Percentiles rank a stretch among this genome's conserved stretches.
These are phyloP conservation scores for Siphamia tubifer DNA, from an alignment of 2,113 vertebrate species.

Conservation along the genomic window DNA sequence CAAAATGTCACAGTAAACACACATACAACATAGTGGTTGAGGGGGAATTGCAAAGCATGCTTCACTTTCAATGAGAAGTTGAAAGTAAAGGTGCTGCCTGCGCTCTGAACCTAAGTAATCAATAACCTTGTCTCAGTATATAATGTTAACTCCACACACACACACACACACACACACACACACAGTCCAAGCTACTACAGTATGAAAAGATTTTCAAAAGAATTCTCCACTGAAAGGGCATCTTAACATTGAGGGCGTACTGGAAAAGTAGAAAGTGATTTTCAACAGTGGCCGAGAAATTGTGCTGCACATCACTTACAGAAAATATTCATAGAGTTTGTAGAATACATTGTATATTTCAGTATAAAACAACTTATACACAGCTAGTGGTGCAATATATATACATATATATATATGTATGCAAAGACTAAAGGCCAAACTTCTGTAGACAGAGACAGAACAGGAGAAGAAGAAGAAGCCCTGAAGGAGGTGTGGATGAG, in stretches of 20 bases:
- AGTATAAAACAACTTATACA: neutral
- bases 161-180: neutral
- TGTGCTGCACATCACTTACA: neutral
- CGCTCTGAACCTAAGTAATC: neutral
- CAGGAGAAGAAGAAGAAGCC: neutral
- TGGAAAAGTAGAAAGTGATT: neutral
- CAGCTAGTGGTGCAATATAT: neutral
- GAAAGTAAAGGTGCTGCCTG: neutral
- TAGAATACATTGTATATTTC: neutral
- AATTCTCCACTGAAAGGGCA: neutral
- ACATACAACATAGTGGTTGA: neutral
- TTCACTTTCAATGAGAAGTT: neutral
- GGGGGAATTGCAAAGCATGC: neutral
- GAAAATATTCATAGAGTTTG: neutral
- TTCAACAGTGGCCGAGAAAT: neutral
- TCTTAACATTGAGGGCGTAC: neutral
- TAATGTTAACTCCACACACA: neutral
- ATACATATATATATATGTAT: too few relatives aligned
- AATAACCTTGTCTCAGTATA: conserved; percentile 4
- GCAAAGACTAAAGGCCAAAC: neutral
- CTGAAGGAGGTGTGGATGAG: conserved; percentile 3
- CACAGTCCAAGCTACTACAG: too few relatives aligned
- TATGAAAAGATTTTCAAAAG: neutral
- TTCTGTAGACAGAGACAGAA: neutral
- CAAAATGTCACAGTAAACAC: neutral